Conservation (phyloP, 1,140 invertebrate species). For the Atta texana region DNA sequence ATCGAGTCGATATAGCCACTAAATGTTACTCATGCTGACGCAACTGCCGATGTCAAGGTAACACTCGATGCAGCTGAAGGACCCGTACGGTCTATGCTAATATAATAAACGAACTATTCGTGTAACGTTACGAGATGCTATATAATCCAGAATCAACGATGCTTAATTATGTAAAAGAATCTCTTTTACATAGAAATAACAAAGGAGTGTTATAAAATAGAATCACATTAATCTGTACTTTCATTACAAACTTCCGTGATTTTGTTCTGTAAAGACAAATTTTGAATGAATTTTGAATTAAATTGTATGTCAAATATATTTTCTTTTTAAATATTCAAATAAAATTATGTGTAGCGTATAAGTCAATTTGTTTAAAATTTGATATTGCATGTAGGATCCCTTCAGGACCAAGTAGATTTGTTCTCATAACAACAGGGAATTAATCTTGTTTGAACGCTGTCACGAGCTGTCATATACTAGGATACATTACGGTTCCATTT, state of each 20-base stretch:
- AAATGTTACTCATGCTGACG: slow-evolving; percentile 67
- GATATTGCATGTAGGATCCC: background rate
- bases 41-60: slow-evolving; percentile 71
- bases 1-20: slow-evolving; percentile 52
- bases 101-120: slow-evolving; percentile 43
- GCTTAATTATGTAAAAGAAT: slow-evolving; percentile 1
- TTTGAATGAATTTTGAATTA: background rate
- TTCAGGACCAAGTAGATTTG: background rate
- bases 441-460: slow-evolving; percentile 33
- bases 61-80: slow-evolving; percentile 56
- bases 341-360: background rate
- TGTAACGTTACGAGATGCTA: slow-evolving; percentile 46
- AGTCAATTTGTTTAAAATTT: background rate
- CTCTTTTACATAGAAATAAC: background rate
- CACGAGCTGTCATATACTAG: slow-evolving; percentile 61
- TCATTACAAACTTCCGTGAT: background rate
- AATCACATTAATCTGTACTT: background rate
- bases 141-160: background rate
- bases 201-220: background rate
- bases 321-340: background rate
- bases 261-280: background rate
- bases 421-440: slow-evolving; percentile 19
- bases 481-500: slow-evolving; percentile 62
- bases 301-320: background rate
- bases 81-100: slow-evolving; percentile 55